phyloP scores from a whole-genome alignment of 1,140 invertebrate genomes.

The Globodera rostochiensis region DNA sequence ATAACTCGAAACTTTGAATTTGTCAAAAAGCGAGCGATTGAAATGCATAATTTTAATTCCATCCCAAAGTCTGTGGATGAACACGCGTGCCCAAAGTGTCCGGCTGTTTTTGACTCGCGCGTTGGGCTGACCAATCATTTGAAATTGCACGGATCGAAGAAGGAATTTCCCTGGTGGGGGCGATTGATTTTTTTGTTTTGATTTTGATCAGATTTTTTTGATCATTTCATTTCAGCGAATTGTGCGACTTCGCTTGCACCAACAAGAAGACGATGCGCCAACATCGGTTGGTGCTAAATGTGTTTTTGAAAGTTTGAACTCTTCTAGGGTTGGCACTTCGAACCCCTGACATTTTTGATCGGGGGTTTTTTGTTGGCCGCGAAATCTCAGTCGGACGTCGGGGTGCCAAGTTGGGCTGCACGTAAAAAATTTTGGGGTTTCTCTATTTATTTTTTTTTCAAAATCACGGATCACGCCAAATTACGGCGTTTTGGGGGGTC shows the following conservation, averaged over 20 bases:
- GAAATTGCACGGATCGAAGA: slow-evolving; percentile 44
- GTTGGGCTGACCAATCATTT: slow-evolving; percentile 52
- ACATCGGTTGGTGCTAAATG: slow-evolving; percentile 15
- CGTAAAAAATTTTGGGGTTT: no score
- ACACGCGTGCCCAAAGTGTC: slow-evolving; percentile 41
- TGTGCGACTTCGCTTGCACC: slow-evolving; percentile 47
- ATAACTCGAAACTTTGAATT: no score
- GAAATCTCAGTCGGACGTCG: no score
- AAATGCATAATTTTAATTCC: no score
- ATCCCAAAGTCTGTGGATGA: slow-evolving; percentile 11
- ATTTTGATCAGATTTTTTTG: background rate
- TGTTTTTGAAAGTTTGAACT: background rate
- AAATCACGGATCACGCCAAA: no score
- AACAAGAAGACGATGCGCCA: slow-evolving; percentile 54
- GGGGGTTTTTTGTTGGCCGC: no score
- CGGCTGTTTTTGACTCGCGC: slow-evolving; percentile 42
- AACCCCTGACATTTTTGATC: no score
- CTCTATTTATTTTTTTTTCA: no score
- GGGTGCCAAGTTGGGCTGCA: no score
- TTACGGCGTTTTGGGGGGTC: no score
- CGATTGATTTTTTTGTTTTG: background rate
- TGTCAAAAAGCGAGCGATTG: no score
- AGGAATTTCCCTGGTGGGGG: background rate
- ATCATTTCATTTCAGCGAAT: slow-evolving; percentile 28
- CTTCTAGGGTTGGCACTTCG: no score